Evolutionary conservation across 2,888 invertebrate genomes (phyloP).

Genomic region (Spodoptera littoralis): DNA sequence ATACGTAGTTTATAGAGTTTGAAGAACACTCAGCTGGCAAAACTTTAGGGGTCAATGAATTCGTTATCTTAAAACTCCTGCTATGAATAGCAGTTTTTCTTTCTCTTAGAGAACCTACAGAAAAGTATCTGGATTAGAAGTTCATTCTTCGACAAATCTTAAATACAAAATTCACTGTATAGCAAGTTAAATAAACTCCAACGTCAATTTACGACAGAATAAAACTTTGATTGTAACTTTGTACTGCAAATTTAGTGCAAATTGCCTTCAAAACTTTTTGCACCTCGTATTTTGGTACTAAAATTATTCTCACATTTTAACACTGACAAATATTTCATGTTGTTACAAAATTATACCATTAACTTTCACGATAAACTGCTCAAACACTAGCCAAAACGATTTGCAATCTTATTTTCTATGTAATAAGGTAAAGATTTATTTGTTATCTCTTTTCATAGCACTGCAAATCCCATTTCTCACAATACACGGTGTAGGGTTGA

Average conservation of each 20-base stretch:
- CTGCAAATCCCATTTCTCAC: conserved; percentile 19
- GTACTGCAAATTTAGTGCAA: background rate
- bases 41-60: too few species aligned
- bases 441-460: conserved; percentile 14
- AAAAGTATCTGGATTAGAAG: too few species aligned
- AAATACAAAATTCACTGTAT: too few species aligned
- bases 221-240: background rate
- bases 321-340: conserved; percentile 8
- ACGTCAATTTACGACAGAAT: too few species aligned
- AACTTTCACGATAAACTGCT: conserved; percentile 16
- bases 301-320: conserved; percentile 8
- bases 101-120: too few species aligned
- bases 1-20: too few species aligned
- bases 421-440: conserved; percentile 21
- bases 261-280: conserved; percentile 14
- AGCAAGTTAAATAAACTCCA: too few species aligned
- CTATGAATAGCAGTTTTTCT: too few species aligned
- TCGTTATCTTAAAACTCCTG: too few species aligned
- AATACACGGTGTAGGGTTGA: conserved; percentile 28
- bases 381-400: background rate
- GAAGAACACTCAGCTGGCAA: too few species aligned
- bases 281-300: conserved; percentile 15
- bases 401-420: conserved; percentile 5
- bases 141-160: too few species aligned
- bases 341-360: conserved; percentile 21